phyloP scores from a whole-genome alignment of 2,113 vertebrate species.

The Notechis scutatus region DNA sequence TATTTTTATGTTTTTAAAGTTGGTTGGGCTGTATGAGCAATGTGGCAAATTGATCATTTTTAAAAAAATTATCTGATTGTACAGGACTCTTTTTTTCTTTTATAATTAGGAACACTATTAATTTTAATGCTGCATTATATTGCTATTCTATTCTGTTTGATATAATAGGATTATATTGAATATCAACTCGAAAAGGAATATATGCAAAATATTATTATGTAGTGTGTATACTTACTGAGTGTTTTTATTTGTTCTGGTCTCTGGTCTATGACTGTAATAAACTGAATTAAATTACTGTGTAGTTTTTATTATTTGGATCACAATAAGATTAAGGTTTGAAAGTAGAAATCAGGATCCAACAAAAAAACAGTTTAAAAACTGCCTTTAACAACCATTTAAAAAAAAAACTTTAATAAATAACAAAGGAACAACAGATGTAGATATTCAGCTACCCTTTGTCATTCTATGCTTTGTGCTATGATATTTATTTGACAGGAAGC shows the following conservation, averaged over 20 bases:
- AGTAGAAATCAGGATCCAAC: neutral
- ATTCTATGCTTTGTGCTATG: neutral
- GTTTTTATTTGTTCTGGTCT: too few relatives aligned
- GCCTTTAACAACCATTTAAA: neutral
- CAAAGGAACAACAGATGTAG: neutral
- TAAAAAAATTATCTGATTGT: neutral
- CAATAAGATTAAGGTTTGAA: neutral
- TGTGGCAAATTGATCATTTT: neutral
- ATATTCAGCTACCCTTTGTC: neutral
- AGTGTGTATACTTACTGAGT: too few relatives aligned
- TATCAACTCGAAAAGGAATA: neutral
- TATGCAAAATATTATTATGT: neutral
- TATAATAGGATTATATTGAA: neutral
- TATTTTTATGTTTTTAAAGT: neutral
- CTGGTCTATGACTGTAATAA: too few relatives aligned
- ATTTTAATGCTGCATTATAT: neutral
- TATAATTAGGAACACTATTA: neutral
- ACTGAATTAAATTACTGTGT: neutral
- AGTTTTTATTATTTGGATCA: neutral
- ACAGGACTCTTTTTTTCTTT: neutral
- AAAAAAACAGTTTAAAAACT: neutral
- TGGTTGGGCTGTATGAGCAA: neutral
- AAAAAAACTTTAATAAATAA: neutral
- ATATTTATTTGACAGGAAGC: neutral
- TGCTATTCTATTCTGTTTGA: neutral